Base-by-base conservation (phyloP, 2,113 vertebrate genomes). In the Heterochromis multidens region DNA sequence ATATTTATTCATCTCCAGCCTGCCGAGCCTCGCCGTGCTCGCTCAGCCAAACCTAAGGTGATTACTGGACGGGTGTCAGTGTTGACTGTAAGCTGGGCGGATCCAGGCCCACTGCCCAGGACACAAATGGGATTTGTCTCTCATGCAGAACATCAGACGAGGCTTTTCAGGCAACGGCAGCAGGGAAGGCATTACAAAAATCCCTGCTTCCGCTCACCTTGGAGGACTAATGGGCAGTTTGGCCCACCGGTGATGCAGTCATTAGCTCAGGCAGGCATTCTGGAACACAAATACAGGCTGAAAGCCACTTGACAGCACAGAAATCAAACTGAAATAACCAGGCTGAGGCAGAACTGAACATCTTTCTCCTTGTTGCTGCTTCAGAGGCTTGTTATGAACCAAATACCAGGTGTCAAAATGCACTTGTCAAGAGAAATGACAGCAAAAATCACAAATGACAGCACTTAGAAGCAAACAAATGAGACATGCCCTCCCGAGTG, bases 1-100 rank as follows among this genome's bases (percentile, higher is more conserved):
- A 83, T 81, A 59, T 88, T 83, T 88, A 88, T 87, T 88, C 80
- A 27, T 88, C 84, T 79, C 79, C 82, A 31, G 52, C 46, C 60
- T 10, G 7, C 40, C 3, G 25, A 49, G 40, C 25, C 40, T 49
- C 9, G 9, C 88, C 31, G 14, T 2, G 87, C 77, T 76, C 87
- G 1, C 81, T 92, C 84, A 91, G 88, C 88, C 84, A 67, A 63
- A 60, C n/a, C 88, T 91, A 83, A 88, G 91, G 80, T 88, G 90
- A 90, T 90, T 90, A 88, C 33, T 78, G 91, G 83, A 65, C 19
- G 37, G 67, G 76, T 49, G 65, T 72, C 25, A 19, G 40, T 19
- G 65, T 29, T 49, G 65, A 72, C 65, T 49, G 25, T 49, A 72
- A 72, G 65, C 40, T 72, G 65, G 65, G 65, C 9, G 40, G 40